Conservation (phyloP, 2,797 vertebrate genomes). For the Spheniscus humboldti region DNA sequence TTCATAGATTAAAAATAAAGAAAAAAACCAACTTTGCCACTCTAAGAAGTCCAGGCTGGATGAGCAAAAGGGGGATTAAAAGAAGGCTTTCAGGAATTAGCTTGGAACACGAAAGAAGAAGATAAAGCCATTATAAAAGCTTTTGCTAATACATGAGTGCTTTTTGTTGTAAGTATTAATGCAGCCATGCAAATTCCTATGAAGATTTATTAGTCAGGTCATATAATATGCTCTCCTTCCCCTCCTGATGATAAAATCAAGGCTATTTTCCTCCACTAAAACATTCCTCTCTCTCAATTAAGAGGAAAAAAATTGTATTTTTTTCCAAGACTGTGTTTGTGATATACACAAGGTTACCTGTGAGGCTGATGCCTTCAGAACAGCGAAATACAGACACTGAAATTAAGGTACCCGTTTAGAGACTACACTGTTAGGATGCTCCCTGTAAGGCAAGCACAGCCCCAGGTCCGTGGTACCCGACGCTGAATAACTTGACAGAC, state of each 20-base stretch:
- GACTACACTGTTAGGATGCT: fast-evolving
- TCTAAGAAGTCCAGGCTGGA: conserved; percentile 3
- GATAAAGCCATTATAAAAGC: conserved; percentile 42
- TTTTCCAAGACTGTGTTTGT: not conserved
- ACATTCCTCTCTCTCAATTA: not conserved
- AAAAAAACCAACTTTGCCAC: not conserved
- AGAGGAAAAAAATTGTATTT: not conserved
- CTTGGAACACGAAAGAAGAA: conserved; percentile 4
- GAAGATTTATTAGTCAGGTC: conserved; percentile 37
- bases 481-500: fast-evolving
- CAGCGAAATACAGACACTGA: not conserved
- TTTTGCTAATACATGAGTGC: conserved; percentile 4
- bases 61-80: not conserved
- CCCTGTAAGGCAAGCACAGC: fast-evolving
- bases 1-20: not conserved
- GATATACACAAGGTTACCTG: not conserved
- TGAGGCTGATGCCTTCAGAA: not conserved
- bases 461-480: not conserved
- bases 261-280: not conserved
- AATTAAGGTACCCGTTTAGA: not conserved
- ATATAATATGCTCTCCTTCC: not conserved
- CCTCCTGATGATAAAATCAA: conserved; percentile 12
- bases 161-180: conserved; percentile 31
- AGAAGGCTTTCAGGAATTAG: not conserved
- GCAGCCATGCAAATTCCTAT: conserved; percentile 9